These are phyloP conservation scores for Neodiprion fabricii DNA, from an alignment of 1,140 invertebrate species.

Conservation along the genomic window DNA sequence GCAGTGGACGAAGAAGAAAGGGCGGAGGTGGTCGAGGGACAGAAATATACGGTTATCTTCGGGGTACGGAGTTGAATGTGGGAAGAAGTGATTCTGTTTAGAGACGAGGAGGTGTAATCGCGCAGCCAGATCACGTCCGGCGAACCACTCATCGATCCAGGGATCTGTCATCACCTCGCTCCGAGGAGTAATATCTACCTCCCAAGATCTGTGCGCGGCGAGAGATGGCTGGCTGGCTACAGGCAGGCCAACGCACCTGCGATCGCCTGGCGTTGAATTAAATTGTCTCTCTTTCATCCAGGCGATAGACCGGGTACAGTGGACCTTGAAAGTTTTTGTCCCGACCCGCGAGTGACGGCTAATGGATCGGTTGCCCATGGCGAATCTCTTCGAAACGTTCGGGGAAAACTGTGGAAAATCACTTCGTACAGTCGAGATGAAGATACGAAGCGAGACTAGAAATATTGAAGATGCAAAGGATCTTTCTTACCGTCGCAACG, in stretches of 20 bases:
- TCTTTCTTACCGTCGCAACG: no score
- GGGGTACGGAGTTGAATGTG: no score
- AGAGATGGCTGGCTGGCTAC: no score
- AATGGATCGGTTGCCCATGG: no score
- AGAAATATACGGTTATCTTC: no score
- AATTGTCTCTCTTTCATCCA: neutral
- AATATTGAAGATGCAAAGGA: no score
- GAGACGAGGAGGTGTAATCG: neutral
- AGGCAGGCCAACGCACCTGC: neutral
- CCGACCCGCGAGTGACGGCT: neutral
- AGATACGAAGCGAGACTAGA: no score
- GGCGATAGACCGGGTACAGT: neutral
- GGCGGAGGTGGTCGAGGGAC: no score
- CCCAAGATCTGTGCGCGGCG: neutral
- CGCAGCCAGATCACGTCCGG: slow-evolving; percentile 2
- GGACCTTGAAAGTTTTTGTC: neutral
- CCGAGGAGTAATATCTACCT: neutral
- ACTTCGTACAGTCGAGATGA: no score
- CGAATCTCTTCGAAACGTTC: no score
- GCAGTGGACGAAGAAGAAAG: neutral
- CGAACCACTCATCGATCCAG: slow-evolving; percentile 4
- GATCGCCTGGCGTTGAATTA: slow-evolving; percentile 7
- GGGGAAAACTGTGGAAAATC: no score
- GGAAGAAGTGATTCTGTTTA: neutral
- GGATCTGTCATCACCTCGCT: neutral